A percentile compares a stretch with the other conserved stretches of the same genome.
These are phyloP conservation scores for Hirtodrosophila alboralis DNA, from an alignment of 2,888 invertebrate genomes.

Conservation along the genomic window DNA sequence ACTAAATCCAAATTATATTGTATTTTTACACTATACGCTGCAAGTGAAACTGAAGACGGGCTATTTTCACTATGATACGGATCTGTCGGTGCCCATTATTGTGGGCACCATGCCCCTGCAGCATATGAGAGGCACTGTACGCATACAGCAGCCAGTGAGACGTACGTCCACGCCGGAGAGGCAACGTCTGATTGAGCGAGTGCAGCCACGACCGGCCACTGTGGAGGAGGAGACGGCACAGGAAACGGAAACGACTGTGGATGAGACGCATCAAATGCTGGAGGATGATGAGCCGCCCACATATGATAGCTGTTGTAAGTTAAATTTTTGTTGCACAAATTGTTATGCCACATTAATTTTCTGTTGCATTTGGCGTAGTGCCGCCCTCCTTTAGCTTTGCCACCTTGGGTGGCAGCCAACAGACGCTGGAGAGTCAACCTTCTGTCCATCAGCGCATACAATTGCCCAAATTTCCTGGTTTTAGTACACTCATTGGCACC, in stretches of 20 bases:
- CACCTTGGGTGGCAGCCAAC: constrained; percentile 75
- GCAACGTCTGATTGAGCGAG: constrained; percentile 62
- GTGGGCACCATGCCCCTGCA: constrained; percentile 78
- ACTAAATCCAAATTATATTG: constrained; percentile 78
- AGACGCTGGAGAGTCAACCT: constrained; percentile 60
- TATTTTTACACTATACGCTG: constrained; percentile 78
- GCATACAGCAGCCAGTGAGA: constrained; percentile 58
- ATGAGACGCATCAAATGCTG: constrained; percentile 53
- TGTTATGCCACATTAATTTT: too few relatives aligned
- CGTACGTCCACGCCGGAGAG: constrained; percentile 62
- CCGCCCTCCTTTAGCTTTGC: constrained; percentile 82
- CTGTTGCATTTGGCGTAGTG: constrained; percentile 48
- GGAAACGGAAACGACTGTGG: constrained; percentile 33
- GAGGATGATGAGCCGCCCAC: constrained; percentile 79
- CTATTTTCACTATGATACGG: constrained; percentile 77
- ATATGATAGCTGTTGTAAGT: constrained; percentile 81
- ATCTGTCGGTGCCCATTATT: constrained; percentile 74
- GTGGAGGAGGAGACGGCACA: constrained; percentile 53
- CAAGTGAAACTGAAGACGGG: constrained; percentile 79
- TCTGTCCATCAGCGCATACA: constrained; percentile 63
- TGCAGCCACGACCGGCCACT: constrained; percentile 48
- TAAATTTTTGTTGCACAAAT: rapidly evolving
- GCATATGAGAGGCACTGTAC: constrained; percentile 47
- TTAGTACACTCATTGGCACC: constrained; percentile 67
- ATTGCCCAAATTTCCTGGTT: constrained; percentile 77